Base-by-base conservation (phyloP, 2,888 invertebrate genomes). In the Drosophila ezoana region DNA sequence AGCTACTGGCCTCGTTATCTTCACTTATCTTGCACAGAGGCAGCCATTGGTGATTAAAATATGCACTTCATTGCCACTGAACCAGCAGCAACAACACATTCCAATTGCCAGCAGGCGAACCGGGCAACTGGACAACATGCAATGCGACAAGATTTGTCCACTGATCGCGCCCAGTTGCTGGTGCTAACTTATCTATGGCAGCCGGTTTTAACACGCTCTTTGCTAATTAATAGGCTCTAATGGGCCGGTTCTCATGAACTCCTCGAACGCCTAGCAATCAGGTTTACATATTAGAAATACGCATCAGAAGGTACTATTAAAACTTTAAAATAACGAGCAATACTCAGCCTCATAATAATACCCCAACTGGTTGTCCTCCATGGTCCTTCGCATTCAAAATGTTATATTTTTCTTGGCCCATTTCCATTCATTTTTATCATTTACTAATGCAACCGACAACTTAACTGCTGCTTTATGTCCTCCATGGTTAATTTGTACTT, bases 41-140 rank as follows among this genome's bases (percentile, higher is more conserved):
- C 87, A 89, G 85, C 85, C 86, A 88, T 83, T 85, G 86, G 71
- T 87, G 87, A 84, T 87, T 84, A 79, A 86, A 86, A 82, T 80
- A 77, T 86, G 81, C 88, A 87, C 89, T 87, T 87, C 87, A 86
- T 78, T 78, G 89, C 85, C 79, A 72, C 65, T 58, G 70, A 41
- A 61, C 57, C 59, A 40, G 23, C 48, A 63, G 43, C 37, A 52
- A 23, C 57, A 43, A 37, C 48, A 38, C 76, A 77, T 77, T 68
- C 76, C 77, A 57, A 28, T 60, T 41, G 23, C 45, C 41, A 57
- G 28, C 40, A 10, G 44, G 43, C 37, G 41, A 20, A 38, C 40
- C 14, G 20, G 20, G 14, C 41, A 57, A 44, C 52, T 41, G 54
- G 28, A 18, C 23, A 61, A 66, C 84, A 87, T 82, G 87, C 84